Conservation (phyloP, 2,888 invertebrate species). For the Aspidiotus rigidus region DNA sequence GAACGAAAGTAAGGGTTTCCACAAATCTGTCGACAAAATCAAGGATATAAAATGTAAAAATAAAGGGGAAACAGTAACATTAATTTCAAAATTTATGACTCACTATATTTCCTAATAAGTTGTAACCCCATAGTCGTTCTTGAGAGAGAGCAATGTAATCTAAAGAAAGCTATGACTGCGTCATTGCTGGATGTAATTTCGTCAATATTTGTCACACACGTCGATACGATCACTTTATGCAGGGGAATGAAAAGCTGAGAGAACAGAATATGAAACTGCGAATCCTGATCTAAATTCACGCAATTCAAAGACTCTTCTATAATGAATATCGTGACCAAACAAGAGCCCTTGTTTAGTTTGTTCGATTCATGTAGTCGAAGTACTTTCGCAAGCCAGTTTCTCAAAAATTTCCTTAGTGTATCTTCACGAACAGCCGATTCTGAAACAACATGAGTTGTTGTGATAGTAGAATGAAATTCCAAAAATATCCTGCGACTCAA, state of each 20-base stretch:
- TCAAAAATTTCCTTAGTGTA: not conserved
- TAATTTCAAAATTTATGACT: not conserved
- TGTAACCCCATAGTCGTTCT: not conserved
- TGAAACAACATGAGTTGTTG: not conserved
- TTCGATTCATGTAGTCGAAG: not conserved
- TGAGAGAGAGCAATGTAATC: not conserved
- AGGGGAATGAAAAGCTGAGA: not conserved
- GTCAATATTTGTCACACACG: not conserved
- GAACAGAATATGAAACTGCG: not conserved
- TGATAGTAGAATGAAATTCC: not conserved
- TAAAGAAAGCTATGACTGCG: not conserved
- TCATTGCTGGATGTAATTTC: not conserved
- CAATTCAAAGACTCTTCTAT: not conserved
- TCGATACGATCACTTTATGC: not conserved
- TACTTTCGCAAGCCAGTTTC: not conserved
- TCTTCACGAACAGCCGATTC: not conserved
- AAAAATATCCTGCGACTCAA: not conserved
- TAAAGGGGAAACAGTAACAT: not conserved
- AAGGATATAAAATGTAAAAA: not conserved
- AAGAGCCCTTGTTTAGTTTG: not conserved
- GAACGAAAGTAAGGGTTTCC: not conserved
- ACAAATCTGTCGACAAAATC: not conserved
- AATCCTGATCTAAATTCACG: not conserved
- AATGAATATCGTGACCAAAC: not conserved
- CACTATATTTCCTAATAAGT: not conserved